A percentile compares a stretch with the other conserved stretches of the same genome.
Evolutionary conservation across 2,888 invertebrate species (phyloP).

Genomic region (Frankliniella intonsa): DNA sequence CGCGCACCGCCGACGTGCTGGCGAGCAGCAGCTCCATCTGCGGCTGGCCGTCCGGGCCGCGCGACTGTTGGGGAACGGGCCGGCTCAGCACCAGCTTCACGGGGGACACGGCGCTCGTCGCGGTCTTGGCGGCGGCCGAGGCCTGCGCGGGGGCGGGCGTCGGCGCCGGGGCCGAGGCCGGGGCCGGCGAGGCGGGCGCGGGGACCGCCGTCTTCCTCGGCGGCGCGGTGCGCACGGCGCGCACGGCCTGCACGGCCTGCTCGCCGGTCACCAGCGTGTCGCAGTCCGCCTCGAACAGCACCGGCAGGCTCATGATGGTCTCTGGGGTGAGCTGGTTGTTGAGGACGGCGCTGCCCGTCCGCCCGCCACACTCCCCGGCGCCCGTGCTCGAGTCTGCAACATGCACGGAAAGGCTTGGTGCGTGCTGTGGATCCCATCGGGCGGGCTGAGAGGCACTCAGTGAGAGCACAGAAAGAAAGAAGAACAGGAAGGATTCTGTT

Average conservation of each 20-base stretch:
- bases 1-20: neutral
- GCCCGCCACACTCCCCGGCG: neutral
- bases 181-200: neutral
- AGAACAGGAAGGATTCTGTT: no score
- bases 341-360: neutral
- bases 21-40: neutral
- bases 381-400: neutral
- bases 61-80: neutral
- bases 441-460: no score
- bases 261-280: neutral
- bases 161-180: neutral
- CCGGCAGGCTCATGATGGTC: constrained; percentile 7
- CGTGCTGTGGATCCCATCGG: no score
- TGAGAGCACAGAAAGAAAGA: no score
- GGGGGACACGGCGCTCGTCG: neutral
- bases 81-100: constrained; percentile 1
- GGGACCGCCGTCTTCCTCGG: neutral
- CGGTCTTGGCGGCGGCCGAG: no score
- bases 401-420: neutral
- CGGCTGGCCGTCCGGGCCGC: no score
- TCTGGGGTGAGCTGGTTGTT: neutral
- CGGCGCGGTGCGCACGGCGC: neutral
- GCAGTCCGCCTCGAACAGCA: constrained; percentile 8
- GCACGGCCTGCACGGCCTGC: neutral
- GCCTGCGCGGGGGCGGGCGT: neutral